Percentiles rank a stretch among this genome's conserved stretches.
phyloP scores from a whole-genome alignment of 2,888 invertebrate genomes.

The Rhagonycha fulva region DNA sequence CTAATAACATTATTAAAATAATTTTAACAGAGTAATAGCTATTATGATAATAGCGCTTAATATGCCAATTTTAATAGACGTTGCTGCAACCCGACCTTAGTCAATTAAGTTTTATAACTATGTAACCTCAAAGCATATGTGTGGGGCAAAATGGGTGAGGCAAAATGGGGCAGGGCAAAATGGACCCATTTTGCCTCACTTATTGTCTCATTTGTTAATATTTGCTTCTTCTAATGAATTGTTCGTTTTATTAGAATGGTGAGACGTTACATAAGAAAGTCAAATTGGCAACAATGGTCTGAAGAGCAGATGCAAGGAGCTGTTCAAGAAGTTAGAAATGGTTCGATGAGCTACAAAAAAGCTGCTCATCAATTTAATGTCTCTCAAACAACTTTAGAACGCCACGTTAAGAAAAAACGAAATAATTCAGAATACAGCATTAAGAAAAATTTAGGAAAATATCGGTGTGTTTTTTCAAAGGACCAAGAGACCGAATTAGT shows the following conservation, averaged over 20 bases:
- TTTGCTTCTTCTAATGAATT: neutral
- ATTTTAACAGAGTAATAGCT: no score
- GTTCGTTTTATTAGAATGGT: neutral
- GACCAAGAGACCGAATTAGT: slow-evolving; percentile 30
- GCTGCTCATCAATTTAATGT: neutral
- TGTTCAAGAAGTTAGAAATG: neutral
- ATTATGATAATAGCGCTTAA: no score
- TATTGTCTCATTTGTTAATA: no score
- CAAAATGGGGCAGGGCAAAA: neutral
- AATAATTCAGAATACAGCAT: neutral
- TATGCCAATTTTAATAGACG: no score
- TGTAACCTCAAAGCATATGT: neutral
- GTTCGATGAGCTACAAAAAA: neutral
- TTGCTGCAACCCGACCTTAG: no score
- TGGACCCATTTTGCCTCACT: neutral
- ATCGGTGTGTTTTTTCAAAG: neutral
- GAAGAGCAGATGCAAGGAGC: neutral
- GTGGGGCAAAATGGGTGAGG: neutral
- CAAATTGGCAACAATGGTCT: neutral
- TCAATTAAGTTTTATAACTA: no score
- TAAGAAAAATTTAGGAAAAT: neutral
- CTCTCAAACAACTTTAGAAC: neutral
- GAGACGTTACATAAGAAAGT: neutral
- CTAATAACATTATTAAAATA: no score
- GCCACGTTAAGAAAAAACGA: neutral